Base-by-base conservation (phyloP, 1,140 invertebrate genomes). In the Listronotus bonariensis region DNA sequence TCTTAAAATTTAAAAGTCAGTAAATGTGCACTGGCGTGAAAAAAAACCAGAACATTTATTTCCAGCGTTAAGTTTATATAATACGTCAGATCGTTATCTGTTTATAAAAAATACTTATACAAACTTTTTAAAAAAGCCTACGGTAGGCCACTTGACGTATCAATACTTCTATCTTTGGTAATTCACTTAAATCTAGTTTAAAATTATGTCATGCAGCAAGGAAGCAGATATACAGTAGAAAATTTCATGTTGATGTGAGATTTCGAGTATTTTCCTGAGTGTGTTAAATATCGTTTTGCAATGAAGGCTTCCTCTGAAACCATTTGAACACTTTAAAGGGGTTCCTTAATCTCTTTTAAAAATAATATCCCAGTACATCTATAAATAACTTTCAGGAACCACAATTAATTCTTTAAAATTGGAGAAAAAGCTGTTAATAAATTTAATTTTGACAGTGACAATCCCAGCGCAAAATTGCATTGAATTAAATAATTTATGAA, bases 131-230 rank as follows among this genome's bases (percentile, higher is more conserved):
- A 52, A 20, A 52, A 52, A 52, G 12, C n/a, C 18, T 14, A 52
- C 49, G 3, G 5, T 8, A 17, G 26, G 20, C 49, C 17, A 15
- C 20, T 49, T 15, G 42, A 17, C 32, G 6, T 40, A 54, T 45
- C 26, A 63, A 63, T 63, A 63, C 53, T 63, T 54, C 68, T 73
- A 74, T 74, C 73, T 74, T 74, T 74, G 73, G 73, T 74, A 68
- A 73, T 42, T 63, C 20, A 65, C 67, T 69, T 69, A 63, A 66
- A 68, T 61, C 64, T 69, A 70, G 38, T 54, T 59, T 57, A 54
- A 65, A 46, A 52, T 46, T 51, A 63, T 55, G 17, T 63, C 34
- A 55, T 40, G 41, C n/a, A 52, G 9, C 26, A 36, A 43, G 45
- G 40, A 45, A 51, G 57, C 20, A 34, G 14, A 36, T 51, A 49